Base-by-base conservation (phyloP, 2,797 vertebrate genomes). In the Sebastes taczanowskii region DNA sequence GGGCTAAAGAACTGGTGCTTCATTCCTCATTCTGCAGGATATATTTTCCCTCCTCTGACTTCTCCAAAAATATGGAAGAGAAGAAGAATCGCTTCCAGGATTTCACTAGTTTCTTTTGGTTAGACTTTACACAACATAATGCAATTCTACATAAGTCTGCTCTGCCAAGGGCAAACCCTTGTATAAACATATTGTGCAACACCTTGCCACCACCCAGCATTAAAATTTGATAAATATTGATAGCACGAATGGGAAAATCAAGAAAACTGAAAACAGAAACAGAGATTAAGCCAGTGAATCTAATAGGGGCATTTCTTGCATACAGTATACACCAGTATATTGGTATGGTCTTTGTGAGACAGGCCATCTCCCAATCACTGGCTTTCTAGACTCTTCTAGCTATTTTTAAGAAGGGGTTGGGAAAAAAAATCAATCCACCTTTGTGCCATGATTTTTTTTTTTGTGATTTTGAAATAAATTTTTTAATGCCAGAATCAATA, bases 11-110 rank as follows among this genome's bases (percentile, higher is more conserved):
- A 27, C 55, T 16, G n/a, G 3, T 56, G 56, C 68, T 71, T 76
- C 73, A 89, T 88, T 79, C 74, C 74, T 87, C 83, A 85, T 85
- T 77, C 75, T 74, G 52, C 18, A 53, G 77, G 71, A 75, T 78
- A 35, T 80, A 34, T 79, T 34, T 58, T 68, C 58, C 60, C 20
- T 64, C 14, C 49, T 75, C 63, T 68, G 58, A 83, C 72, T 71
- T 81, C 25, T 53, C 29, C 38, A 59, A 63, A 86, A 83, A 68
- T 29, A 25, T 53, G 25, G n/a, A 64, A 64, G 64, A 74, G 3
- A 56, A 58, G 56, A 70, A 78, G 80, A 80, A 84, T 62, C 10
- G 11, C 81, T 30, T 63, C 14, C 38, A 66, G 11, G 25, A 20
- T 29, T 67, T 52, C 49, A 60, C 49, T 72, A 29, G 35, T 75